phyloP scores from a whole-genome alignment of 2,797 vertebrate species.

The Danio aesculapii region DNA sequence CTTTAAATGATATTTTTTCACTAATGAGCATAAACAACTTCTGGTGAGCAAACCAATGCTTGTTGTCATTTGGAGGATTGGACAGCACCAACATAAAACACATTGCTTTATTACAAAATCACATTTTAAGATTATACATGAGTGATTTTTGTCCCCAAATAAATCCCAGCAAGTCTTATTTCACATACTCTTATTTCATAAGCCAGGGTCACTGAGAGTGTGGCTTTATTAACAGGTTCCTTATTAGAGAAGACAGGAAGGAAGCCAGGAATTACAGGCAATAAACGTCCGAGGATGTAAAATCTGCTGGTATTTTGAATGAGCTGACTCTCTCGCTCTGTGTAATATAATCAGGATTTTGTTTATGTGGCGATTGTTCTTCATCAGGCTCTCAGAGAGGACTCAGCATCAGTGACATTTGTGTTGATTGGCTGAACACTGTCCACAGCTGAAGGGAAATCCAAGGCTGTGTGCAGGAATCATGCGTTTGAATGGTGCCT shows the following conservation, averaged over 20 bases:
- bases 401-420: slow-evolving; percentile 57
- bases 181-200: not conserved
- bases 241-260: slow-evolving; percentile 18
- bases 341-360: slow-evolving; percentile 6
- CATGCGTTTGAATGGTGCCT: too few species aligned
- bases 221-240: not conserved
- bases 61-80: not conserved
- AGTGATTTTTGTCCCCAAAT: not conserved
- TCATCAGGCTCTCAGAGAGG: slow-evolving; percentile 48
- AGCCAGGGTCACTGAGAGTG: not conserved
- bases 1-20: slow-evolving; percentile 42
- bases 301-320: slow-evolving; percentile 44
- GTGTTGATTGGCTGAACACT: slow-evolving; percentile 38
- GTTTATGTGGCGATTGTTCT: slow-evolving; percentile 9
- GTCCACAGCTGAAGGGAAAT: slow-evolving; percentile 8
- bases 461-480: not conserved
- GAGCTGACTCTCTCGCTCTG: not conserved
- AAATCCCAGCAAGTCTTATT: not conserved
- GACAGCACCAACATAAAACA: not conserved
- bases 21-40: slow-evolving; percentile 3
- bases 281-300: not conserved
- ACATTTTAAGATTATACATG: too few species aligned
- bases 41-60: slow-evolving; percentile 1
- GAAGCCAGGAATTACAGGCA: not conserved
- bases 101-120: not conserved